phyloP scores from a whole-genome alignment of 2,797 vertebrate genomes.

The Pyrocephalus nanus region DNA sequence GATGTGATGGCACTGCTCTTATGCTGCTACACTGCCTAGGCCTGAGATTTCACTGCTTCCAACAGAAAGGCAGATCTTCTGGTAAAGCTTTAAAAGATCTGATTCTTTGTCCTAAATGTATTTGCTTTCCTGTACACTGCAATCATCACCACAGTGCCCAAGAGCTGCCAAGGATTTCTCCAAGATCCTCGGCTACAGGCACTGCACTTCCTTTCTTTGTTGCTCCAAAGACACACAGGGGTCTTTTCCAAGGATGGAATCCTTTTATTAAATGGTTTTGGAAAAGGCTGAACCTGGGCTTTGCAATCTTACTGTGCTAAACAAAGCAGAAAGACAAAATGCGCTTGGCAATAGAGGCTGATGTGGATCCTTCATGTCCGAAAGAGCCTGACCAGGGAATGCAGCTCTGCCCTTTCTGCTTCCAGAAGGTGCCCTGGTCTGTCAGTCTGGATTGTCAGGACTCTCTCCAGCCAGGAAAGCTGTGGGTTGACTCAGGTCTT shows the following conservation, averaged over 20 bases:
- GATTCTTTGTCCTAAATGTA: not conserved
- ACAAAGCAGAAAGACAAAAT: not conserved
- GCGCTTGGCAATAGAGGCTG: not conserved
- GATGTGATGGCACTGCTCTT: not conserved
- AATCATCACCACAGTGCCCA: not conserved
- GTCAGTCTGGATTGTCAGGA: fast-evolving
- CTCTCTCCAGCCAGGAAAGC: not conserved
- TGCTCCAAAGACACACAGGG: not conserved
- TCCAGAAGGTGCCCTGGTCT: not conserved
- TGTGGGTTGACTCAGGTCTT: not conserved
- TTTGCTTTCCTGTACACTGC: not conserved
- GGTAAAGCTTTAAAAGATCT: not conserved
- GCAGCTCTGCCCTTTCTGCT: not conserved
- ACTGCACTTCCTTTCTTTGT: not conserved
- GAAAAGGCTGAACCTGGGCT: not conserved
- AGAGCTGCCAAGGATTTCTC: not conserved
- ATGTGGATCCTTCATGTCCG: not conserved
- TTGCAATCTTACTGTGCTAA: not conserved
- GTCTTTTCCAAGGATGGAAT: not conserved
- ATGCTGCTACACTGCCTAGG: not conserved
- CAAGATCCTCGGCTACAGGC: not conserved
- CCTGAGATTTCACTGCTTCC: not conserved
- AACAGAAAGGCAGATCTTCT: not conserved
- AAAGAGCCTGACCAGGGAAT: not conserved
- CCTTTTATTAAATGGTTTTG: not conserved